A percentile compares a stretch with the other conserved stretches of the same genome.
These are phyloP conservation scores for Trissolcus basalis DNA, from an alignment of 1,140 invertebrate genomes.

Conservation along the genomic window DNA sequence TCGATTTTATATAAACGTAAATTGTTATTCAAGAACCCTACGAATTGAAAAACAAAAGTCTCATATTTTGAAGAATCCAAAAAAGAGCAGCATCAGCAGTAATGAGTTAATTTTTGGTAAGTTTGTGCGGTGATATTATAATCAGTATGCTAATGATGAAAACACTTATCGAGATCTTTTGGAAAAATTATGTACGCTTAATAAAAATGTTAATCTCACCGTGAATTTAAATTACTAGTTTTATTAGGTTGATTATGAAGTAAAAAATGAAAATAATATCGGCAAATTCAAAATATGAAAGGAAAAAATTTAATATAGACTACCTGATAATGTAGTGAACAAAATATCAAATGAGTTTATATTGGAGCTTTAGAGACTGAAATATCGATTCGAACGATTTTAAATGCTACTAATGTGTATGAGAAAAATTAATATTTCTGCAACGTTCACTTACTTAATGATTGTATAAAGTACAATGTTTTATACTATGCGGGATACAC, in stretches of 20 bases:
- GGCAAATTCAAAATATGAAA: slow-evolving; percentile 28
- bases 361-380: slow-evolving; percentile 10
- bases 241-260: slow-evolving; percentile 30
- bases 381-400: slow-evolving; percentile 30
- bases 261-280: slow-evolving; percentile 33
- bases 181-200: slow-evolving; percentile 16
- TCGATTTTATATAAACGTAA: too few relatives aligned
- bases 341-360: slow-evolving; percentile 28
- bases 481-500: slow-evolving; percentile 15
- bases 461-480: slow-evolving; percentile 26
- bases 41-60: too few relatives aligned
- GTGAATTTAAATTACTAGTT: slow-evolving; percentile 29
- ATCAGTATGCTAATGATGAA: slow-evolving; percentile 21
- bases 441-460: slow-evolving; percentile 19
- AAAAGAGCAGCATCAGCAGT: too few relatives aligned
- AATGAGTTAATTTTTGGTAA: slow-evolving; percentile 10
- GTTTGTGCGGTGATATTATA: neutral
- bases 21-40: too few relatives aligned
- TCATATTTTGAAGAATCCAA: too few relatives aligned
- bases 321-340: slow-evolving; percentile 41
- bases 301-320: slow-evolving; percentile 21
- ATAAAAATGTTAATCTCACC: slow-evolving; percentile 36
- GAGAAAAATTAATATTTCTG: slow-evolving; percentile 34
- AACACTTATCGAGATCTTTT: slow-evolving; percentile 29
- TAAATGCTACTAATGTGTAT: slow-evolving; percentile 22